A percentile compares a stretch with the other conserved stretches of the same genome.
phyloP scores from a whole-genome alignment of 92 coral and sea anemone species.

The Porites evermanni region DNA sequence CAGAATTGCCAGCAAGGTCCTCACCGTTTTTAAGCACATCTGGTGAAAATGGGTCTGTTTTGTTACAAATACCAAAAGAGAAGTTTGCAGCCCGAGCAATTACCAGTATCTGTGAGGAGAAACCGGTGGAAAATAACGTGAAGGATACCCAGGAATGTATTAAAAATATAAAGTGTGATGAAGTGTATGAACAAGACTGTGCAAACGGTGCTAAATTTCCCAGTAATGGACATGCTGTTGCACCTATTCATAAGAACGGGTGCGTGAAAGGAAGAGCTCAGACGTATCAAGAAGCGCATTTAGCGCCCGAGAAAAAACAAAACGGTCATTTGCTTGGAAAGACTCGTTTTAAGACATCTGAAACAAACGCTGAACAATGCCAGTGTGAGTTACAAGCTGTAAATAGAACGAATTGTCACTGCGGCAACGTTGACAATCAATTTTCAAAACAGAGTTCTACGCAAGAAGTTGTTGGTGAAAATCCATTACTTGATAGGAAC shows the following conservation, averaged over 20 bases:
- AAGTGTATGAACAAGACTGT: background rate
- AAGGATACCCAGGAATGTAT: background rate
- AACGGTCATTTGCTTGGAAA: slow-evolving; percentile 16
- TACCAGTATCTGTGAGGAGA: background rate
- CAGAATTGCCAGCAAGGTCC: slow-evolving; percentile 1
- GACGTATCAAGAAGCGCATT: background rate
- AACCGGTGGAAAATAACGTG: background rate
- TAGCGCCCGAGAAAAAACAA: background rate
- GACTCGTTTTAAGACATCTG: background rate
- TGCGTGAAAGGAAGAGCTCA: background rate
- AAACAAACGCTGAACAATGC: background rate
- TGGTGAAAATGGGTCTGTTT: background rate
- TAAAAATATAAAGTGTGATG: background rate
- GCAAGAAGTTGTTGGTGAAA: background rate
- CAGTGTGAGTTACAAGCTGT: slow-evolving; percentile 1
- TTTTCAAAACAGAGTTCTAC: background rate
- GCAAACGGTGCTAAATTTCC: background rate
- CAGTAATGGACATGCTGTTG: background rate
- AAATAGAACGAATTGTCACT: background rate
- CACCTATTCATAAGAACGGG: background rate
- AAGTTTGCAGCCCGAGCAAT: slow-evolving; percentile 13
- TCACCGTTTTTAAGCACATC: background rate
- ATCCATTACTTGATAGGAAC: background rate
- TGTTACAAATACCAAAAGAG: background rate
- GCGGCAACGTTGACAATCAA: background rate